Base-by-base conservation (phyloP, 2,113 vertebrate species). In the Terrapene triunguis region DNA sequence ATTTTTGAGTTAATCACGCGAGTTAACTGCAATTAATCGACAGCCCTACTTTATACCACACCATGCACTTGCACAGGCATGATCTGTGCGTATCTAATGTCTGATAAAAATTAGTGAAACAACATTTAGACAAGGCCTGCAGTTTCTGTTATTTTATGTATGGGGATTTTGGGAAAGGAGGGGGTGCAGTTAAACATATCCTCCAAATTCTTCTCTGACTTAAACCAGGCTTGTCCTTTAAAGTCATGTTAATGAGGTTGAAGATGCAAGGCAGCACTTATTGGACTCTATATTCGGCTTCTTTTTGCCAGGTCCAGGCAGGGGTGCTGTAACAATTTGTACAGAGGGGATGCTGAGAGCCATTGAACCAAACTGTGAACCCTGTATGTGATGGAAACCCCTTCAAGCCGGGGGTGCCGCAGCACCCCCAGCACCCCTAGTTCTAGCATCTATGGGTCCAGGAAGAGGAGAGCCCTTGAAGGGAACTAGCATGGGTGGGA, bases 21-120 rank as follows among this genome's bases (percentile, higher is more conserved):
- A 21, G 19, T 54, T 54, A 54, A 54, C 53, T 54, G 21, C 1
- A 7, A 54, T 9, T 9, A 54, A 54, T 54, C 8, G 8, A 22
- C 21, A 54, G 53, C 21, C 53, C 53, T 54, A 54, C 53, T 54
- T 54, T 54, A 54, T 54, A 22, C 6, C 13, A 32, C 59, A 62
- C 59, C 13, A 35, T 32, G 59, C 59, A 38, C 19, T 72, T 10
- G n/a, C 65, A 38, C 19, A 38, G 19, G 17, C n/a, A 38, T 72
- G n/a, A 72, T 4, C 42, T 29, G 3, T 47, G 25, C 42, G 10
- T 78, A 27, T 13, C 6, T 78, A 25, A 47, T 8, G 25, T 3
- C 4, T 81, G 38, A 0, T 0, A 19, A 8, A 10, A 1, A 6
- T 25, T 44, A 19, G 44, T 44, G 22, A 16, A 38, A 54, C 0